These are phyloP conservation scores for Limnothrissa miodon DNA, from an alignment of 2,113 vertebrate genomes.

Conservation along the genomic window DNA sequence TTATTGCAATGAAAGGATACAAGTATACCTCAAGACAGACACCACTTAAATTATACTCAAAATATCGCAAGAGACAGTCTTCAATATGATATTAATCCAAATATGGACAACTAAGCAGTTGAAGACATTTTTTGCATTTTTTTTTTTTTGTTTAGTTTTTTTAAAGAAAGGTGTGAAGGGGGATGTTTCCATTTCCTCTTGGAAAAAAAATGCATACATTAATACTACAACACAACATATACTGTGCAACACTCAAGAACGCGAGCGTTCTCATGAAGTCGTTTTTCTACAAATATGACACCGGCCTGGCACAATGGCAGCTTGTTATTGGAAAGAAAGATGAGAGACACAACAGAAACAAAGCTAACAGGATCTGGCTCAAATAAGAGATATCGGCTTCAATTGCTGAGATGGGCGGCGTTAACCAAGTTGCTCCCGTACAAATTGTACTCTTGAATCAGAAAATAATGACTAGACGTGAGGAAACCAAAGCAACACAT, in stretches of 20 bases:
- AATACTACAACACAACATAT: slow-evolving; percentile 68
- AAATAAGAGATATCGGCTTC: slow-evolving; percentile 27
- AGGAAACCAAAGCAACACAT: neutral
- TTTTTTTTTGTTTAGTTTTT: too few relatives aligned
- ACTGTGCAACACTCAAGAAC: slow-evolving; percentile 66
- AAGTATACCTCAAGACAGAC: slow-evolving; percentile 75
- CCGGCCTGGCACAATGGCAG: slow-evolving; percentile 47
- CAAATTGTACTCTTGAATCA: neutral
- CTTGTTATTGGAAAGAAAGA: slow-evolving; percentile 40
- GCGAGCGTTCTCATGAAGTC: slow-evolving; percentile 45
- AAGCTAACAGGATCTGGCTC: slow-evolving; percentile 23
- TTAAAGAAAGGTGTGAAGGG: slow-evolving; percentile 47
- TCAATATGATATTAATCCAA: slow-evolving; percentile 63
- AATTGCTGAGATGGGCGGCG: neutral
- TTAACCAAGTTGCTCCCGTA: neutral
- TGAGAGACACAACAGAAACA: slow-evolving; percentile 40
- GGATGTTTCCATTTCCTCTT: slow-evolving; percentile 48
- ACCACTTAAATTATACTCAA: slow-evolving; percentile 75
- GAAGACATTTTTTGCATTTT: slow-evolving; percentile 54
- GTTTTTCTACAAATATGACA: slow-evolving; percentile 45
- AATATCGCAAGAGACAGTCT: slow-evolving; percentile 67
- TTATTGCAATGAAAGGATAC: slow-evolving; percentile 80
- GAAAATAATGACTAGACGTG: neutral
- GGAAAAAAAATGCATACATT: slow-evolving; percentile 63
- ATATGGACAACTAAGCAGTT: slow-evolving; percentile 60